Percentiles rank a stretch among this genome's conserved stretches.
Evolutionary conservation across 2,888 invertebrate genomes (phyloP).

Genomic region (Ferdinandea cuprea): DNA sequence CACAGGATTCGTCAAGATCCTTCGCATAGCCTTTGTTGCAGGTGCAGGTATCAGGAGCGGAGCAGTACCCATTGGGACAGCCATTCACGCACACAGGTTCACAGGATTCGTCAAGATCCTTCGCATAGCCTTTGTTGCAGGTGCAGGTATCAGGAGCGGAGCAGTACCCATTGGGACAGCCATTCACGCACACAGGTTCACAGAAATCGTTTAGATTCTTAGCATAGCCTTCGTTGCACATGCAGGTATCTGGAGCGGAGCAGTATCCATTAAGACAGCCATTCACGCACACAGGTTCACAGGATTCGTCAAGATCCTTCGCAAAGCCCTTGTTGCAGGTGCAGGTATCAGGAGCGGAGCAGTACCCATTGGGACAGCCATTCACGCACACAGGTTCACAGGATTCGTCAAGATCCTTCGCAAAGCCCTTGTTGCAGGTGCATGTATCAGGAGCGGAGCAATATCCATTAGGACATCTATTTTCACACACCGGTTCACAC

Average conservation of each 20-base stretch:
- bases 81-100: slow-evolving; percentile 58
- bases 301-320: background rate
- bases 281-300: slow-evolving; percentile 52
- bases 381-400: slow-evolving; percentile 58
- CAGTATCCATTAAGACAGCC: slow-evolving; percentile 6
- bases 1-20: slow-evolving; percentile 39
- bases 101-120: slow-evolving; percentile 12
- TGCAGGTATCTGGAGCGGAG: slow-evolving; percentile 84
- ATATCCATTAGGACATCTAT: slow-evolving; percentile 3
- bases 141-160: slow-evolving; percentile 84
- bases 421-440: slow-evolving; percentile 81
- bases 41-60: slow-evolving; percentile 80
- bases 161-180: slow-evolving; percentile 3
- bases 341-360: slow-evolving; percentile 83
- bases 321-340: slow-evolving; percentile 81
- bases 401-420: background rate
- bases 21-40: slow-evolving; percentile 79
- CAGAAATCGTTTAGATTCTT: slow-evolving; percentile 21
- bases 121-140: slow-evolving; percentile 80
- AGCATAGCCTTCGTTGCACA: slow-evolving; percentile 80
- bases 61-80: slow-evolving; percentile 79
- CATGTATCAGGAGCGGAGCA: slow-evolving; percentile 83
- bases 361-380: slow-evolving; percentile 4
- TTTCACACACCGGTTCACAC: slow-evolving; percentile 57
- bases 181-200: slow-evolving; percentile 40